Evolutionary conservation across 2,797 vertebrate species (phyloP), one percentile per base, ranked within the genome.

Genomic region (Darevskia nairensis): DNA sequence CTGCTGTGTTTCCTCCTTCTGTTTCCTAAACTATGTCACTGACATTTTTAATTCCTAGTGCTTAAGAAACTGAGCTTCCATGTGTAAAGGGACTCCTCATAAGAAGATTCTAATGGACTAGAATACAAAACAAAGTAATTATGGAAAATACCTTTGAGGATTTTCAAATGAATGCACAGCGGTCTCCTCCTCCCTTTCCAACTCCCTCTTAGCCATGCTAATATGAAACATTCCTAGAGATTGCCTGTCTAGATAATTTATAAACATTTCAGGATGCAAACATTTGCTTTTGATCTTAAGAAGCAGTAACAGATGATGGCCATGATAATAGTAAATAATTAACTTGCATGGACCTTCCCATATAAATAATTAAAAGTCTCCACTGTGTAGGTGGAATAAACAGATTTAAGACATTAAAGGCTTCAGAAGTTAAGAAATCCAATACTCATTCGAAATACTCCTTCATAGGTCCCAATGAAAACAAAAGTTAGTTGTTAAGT

Each of bases 341-440:
- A 82, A 89, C 41, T 86, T 80, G 15, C 82, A 80, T 46, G 19
- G 35, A 68, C 44, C 64, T 83, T 88, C 59, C 35, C 50, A n/a
- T 78, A 59, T 89, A 89, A 85, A 89, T 89, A 76, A 89, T 89
- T 82, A n/a, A 89, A 82, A 55, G 8, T 86, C 32, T 35, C 74
- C 50, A 41, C 35, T 50, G 27, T 44, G 44, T 25, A 66, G 59
- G 11, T 32, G 41, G 59, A 82, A 76, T 50, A 85, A 81, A 27
- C 35, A 35, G 41, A 27, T 68, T 89, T 68, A 81, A 85, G 32
- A 81, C 19, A 61, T 6, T 64, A 74, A 82, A 35, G 29, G 8
- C 32, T 59, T 79, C 29, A 80, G 15, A 75, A 44, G n/a, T 78
- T 78, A 78, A 82, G 39, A 82, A 85, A 71, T 32, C 23, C 11